phyloP scores from a whole-genome alignment of 1,140 invertebrate species.

The Atopsyche davidsoni region DNA sequence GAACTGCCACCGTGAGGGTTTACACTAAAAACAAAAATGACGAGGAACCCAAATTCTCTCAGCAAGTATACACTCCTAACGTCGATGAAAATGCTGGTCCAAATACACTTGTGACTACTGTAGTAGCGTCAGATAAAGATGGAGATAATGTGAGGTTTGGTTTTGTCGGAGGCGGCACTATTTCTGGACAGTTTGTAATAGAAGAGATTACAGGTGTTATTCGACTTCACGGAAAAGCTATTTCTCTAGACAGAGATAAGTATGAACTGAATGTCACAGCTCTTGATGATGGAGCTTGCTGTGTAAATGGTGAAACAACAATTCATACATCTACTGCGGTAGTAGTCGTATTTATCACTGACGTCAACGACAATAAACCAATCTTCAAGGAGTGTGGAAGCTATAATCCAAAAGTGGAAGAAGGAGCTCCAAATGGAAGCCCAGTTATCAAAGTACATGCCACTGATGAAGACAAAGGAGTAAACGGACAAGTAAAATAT shows the following conservation, averaged over 20 bases:
- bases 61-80: conserved; percentile 93
- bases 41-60: conserved; percentile 92
- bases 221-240: conserved; percentile 75
- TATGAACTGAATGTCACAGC: conserved; percentile 93
- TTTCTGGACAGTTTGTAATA: conserved; percentile 88
- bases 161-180: conserved; percentile 84
- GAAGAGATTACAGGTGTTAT: conserved; percentile 94
- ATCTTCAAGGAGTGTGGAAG: conserved; percentile 88
- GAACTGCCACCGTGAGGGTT: conserved; percentile 84
- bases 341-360: conserved; percentile 92
- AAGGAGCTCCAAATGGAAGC: conserved; percentile 86
- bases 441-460: conserved; percentile 90
- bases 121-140: conserved; percentile 92
- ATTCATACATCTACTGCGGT: conserved; percentile 92
- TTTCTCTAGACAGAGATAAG: conserved; percentile 79
- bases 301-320: conserved; percentile 74
- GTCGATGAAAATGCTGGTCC: conserved; percentile 93
- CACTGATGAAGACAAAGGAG: conserved; percentile 89
- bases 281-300: conserved; percentile 89
- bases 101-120: conserved; percentile 88
- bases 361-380: conserved; percentile 93
- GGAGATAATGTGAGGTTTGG: conserved; percentile 91
- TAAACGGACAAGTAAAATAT: conserved; percentile 89
- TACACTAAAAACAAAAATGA: conserved; percentile 97
- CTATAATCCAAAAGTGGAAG: conserved; percentile 88